Evolutionary conservation across 2,888 invertebrate genomes (phyloP).

Genomic region (Cinara cedri): DNA sequence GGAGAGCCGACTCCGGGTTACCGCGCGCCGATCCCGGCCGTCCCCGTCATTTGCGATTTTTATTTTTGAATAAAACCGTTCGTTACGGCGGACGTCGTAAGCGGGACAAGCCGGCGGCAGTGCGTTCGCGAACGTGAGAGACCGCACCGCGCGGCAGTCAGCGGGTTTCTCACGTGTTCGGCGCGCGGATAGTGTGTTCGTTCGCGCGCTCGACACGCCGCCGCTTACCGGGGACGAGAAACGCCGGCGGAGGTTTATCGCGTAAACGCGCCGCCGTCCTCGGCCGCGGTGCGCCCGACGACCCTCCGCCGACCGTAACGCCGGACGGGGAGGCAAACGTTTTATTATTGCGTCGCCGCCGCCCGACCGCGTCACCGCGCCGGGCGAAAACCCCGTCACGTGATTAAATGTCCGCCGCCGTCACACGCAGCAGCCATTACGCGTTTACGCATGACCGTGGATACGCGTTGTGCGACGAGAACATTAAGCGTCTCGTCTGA

Average conservation of each 20-base stretch:
- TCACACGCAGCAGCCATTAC: too few relatives aligned
- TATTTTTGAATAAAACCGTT: not conserved
- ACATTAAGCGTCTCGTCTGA: too few relatives aligned
- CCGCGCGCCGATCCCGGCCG: too few relatives aligned
- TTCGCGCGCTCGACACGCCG: not conserved
- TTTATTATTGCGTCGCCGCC: not conserved
- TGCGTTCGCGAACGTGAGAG: slow-evolving; percentile 22
- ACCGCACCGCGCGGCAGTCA: slow-evolving; percentile 47
- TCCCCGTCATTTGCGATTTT: too few relatives aligned
- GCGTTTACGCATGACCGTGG: too few relatives aligned
- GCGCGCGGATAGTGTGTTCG: not conserved
- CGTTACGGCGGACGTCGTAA: not conserved
- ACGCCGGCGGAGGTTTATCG: slow-evolving; percentile 9
- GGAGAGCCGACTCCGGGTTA: too few relatives aligned
- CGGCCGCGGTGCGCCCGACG: not conserved
- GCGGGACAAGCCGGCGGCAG: not conserved
- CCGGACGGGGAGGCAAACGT: not conserved
- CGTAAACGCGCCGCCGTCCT: slow-evolving; percentile 6
- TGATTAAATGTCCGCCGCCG: not conserved
- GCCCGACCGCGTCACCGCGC: not conserved
- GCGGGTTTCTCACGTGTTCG: slow-evolving; percentile 52
- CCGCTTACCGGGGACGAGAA: not conserved
- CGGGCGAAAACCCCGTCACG: not conserved
- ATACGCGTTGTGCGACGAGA: too few relatives aligned
- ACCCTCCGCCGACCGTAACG: not conserved